Percentiles rank a stretch among this genome's conserved stretches.
Evolutionary conservation across 2,113 vertebrate genomes (phyloP).

Genomic region (Hemiscyllium ocellatum): DNA sequence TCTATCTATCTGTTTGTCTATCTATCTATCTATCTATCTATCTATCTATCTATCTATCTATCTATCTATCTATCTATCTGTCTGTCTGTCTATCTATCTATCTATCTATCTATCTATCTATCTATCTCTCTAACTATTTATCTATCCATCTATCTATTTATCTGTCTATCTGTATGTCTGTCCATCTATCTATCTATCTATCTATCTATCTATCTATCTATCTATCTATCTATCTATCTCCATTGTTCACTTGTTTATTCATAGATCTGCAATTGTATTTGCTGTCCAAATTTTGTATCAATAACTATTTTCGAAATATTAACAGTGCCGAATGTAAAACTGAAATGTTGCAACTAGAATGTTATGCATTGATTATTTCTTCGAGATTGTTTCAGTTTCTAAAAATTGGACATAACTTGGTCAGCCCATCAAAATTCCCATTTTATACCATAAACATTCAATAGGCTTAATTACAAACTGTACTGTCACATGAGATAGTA

Average conservation of each 20-base stretch:
- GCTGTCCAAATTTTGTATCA: no score
- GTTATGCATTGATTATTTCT: not conserved
- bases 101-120: not conserved
- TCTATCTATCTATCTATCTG: not conserved
- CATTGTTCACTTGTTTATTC: not conserved
- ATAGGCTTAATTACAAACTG: not conserved
- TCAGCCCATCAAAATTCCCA: not conserved
- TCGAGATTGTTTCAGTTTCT: not conserved
- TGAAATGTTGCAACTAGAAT: not conserved
- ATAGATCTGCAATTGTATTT: not conserved
- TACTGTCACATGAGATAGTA: not conserved
- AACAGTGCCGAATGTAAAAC: not conserved
- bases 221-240: not conserved
- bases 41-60: not conserved
- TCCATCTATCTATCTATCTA: not conserved
- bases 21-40: not conserved
- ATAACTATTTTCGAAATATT: not conserved
- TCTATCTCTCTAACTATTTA: not conserved
- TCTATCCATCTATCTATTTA: not conserved
- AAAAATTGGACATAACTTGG: not conserved
- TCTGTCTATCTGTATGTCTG: no score
- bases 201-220: not conserved
- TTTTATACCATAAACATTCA: not conserved
- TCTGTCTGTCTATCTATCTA: no score
- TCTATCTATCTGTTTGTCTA: not conserved